These are phyloP conservation scores for Minunthozetes semirufus DNA, from an alignment of 2,888 invertebrate species.

Conservation along the genomic window DNA sequence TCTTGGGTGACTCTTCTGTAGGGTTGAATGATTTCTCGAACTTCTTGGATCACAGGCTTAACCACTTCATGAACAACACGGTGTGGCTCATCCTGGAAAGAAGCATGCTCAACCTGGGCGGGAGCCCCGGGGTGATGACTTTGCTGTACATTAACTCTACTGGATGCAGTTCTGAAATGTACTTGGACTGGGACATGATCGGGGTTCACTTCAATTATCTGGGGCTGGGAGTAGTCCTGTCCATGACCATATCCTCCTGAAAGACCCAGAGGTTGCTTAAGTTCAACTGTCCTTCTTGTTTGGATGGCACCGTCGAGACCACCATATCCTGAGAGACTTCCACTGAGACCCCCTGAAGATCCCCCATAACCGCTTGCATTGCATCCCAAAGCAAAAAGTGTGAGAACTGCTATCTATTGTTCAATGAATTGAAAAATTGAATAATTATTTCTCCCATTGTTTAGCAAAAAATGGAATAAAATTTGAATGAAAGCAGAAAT, in stretches of 20 bases:
- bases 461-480: background rate
- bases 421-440: background rate
- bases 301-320: background rate
- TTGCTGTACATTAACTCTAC: slow-evolving; percentile 34
- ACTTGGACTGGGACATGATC: slow-evolving; percentile 34
- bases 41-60: slow-evolving; percentile 36
- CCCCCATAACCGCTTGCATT: slow-evolving; percentile 12
- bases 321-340: background rate
- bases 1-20: slow-evolving; percentile 35
- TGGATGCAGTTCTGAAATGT: slow-evolving; percentile 32
- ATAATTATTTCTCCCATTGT: background rate
- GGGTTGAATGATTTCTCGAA: slow-evolving; percentile 35
- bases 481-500: background rate
- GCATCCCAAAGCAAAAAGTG: background rate
- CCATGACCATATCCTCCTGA: background rate
- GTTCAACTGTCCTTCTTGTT: background rate
- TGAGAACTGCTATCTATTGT: background rate
- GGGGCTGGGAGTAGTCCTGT: slow-evolving; percentile 3
- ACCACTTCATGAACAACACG: slow-evolving; percentile 34
- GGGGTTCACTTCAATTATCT: slow-evolving; percentile 33
- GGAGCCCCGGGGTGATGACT: slow-evolving; percentile 11
- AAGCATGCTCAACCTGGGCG: slow-evolving; percentile 31
- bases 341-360: background rate
- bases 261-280: background rate
- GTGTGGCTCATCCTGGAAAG: slow-evolving; percentile 34